phyloP scores from a whole-genome alignment of 2,113 vertebrate species.

The Ctenodactylus gundi region DNA sequence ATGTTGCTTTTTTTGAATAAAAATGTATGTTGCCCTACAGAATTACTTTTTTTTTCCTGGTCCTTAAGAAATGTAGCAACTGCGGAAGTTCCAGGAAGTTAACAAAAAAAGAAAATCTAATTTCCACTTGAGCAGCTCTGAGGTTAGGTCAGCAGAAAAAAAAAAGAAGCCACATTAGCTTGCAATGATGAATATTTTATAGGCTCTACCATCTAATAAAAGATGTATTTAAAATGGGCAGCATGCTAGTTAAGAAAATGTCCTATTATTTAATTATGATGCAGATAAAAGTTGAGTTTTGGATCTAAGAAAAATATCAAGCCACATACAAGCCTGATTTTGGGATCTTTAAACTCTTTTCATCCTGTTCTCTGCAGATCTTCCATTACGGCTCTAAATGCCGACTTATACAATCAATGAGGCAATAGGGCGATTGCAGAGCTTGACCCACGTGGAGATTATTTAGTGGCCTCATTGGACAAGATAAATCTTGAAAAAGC shows the following conservation, averaged over 20 bases:
- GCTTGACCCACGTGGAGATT: slow-evolving; percentile 69
- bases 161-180: slow-evolving; percentile 72
- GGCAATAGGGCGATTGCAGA: slow-evolving; percentile 42
- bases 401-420: slow-evolving; percentile 54
- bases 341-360: slow-evolving; percentile 27
- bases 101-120: slow-evolving; percentile 76
- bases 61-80: slow-evolving; percentile 76
- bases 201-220: slow-evolving; percentile 72
- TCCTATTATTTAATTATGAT: slow-evolving; percentile 67
- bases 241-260: slow-evolving; percentile 69
- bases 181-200: slow-evolving; percentile 83
- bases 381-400: slow-evolving; percentile 45
- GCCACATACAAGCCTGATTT: not conserved
- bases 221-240: slow-evolving; percentile 74
- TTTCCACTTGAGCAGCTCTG: slow-evolving; percentile 81
- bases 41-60: slow-evolving; percentile 78
- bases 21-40: slow-evolving; percentile 63
- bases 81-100: slow-evolving; percentile 67
- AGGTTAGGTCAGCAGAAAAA: slow-evolving; percentile 80
- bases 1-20: slow-evolving; percentile 72
- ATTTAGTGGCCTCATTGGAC: slow-evolving; percentile 57
- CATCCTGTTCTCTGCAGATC: not conserved
- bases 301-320: slow-evolving; percentile 42
- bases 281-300: slow-evolving; percentile 46
- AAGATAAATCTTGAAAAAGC: slow-evolving; percentile 72